Percentiles rank a stretch among this genome's conserved stretches.
phyloP scores from a whole-genome alignment of 2,797 vertebrate species.

The Orientallactaga sibirica region DNA sequence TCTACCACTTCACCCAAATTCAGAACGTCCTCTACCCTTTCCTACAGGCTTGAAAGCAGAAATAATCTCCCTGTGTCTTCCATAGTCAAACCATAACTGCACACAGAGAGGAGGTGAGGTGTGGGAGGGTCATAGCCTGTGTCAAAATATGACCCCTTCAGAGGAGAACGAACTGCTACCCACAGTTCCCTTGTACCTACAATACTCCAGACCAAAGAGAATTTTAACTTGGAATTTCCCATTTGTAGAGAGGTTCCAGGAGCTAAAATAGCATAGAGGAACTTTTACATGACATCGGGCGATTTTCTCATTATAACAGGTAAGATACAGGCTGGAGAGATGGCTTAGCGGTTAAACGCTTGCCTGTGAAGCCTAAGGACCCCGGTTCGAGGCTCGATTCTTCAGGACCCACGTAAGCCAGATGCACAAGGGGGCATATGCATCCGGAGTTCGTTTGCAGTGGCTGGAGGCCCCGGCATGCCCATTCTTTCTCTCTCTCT shows the following conservation, averaged over 20 bases:
- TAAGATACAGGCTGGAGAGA: neutral
- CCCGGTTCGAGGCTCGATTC: too few species aligned
- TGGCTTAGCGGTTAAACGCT: too few species aligned
- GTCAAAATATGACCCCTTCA: neutral
- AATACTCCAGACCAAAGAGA: neutral
- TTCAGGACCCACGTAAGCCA: too few species aligned
- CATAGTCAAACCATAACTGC: neutral
- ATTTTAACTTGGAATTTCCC: conserved; percentile 53
- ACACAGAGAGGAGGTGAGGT: neutral
- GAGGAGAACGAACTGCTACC: neutral
- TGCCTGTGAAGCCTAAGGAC: too few species aligned
- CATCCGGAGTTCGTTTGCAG: too few species aligned
- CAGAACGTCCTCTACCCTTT: neutral
- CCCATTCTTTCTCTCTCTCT: too few species aligned
- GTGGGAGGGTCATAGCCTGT: neutral
- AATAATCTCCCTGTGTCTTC: neutral
- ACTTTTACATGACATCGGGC: neutral
- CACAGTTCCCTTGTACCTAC: neutral
- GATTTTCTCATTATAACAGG: neutral
- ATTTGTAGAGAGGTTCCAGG: neutral
- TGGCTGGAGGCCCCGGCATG: too few species aligned
- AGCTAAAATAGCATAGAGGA: neutral
- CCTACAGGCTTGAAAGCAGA: neutral
- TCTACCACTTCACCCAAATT: neutral
- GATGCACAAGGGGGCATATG: too few species aligned